Percentiles rank a stretch among this genome's conserved stretches.
These are phyloP conservation scores for Prosopocoilus inquinatus DNA, from an alignment of 2,888 invertebrate genomes.

Conservation along the genomic window DNA sequence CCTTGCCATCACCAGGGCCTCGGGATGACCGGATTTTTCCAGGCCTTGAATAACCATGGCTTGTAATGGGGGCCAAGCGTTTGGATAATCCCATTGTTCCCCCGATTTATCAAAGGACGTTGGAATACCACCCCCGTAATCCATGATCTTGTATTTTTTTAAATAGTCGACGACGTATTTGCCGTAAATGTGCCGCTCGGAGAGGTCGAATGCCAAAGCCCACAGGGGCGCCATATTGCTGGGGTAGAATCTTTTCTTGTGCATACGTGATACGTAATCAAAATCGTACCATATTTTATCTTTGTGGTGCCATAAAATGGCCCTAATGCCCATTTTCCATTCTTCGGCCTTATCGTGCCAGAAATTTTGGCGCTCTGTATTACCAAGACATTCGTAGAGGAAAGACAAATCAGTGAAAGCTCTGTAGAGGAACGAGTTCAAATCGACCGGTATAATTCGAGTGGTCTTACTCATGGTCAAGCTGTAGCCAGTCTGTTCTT, in stretches of 20 bases:
- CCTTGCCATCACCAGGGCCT: conserved; percentile 60
- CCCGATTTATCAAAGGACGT: conserved; percentile 63
- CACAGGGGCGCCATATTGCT: conserved; percentile 71
- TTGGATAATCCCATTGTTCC: conserved; percentile 81
- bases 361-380: conserved; percentile 50
- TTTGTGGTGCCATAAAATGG: conserved; percentile 72
- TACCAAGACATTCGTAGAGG: conserved; percentile 57
- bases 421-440: conserved; percentile 74
- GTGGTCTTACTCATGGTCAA: conserved; percentile 64
- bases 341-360: conserved; percentile 57
- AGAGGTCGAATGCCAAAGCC: conserved; percentile 48
- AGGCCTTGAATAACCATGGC: conserved; percentile 70
- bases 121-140: conserved; percentile 65
- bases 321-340: conserved; percentile 62
- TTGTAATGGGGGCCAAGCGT: conserved; percentile 83
- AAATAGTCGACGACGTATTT: conserved; percentile 58
- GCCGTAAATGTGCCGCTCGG: background rate
- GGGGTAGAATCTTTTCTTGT: conserved; percentile 50
- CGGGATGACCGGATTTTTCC: conserved; percentile 49
- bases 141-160: conserved; percentile 43
- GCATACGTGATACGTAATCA: conserved; percentile 57
- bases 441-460: conserved; percentile 74
- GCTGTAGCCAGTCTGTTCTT: conserved; percentile 56
- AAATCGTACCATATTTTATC: conserved; percentile 81
- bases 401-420: conserved; percentile 64